Evolutionary conservation across 1,140 invertebrate genomes (phyloP).

Genomic region (Trichonephila inaurata): DNA sequence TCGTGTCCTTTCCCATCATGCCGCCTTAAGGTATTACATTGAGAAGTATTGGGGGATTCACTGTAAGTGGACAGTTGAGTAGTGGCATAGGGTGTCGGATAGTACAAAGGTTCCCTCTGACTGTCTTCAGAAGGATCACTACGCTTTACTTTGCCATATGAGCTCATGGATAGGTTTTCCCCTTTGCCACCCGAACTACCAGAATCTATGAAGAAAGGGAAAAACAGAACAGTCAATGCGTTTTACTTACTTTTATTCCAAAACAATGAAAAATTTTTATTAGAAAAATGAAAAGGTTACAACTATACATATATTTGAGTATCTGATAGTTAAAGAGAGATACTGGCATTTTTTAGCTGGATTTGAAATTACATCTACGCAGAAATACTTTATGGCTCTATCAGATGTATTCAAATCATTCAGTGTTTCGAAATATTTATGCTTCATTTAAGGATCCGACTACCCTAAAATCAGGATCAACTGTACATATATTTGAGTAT

Average conservation of each 20-base stretch:
- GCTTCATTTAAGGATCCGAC: too few species aligned
- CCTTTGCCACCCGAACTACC: constrained; percentile 76
- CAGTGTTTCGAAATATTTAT: too few species aligned
- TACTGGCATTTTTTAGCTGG: too few species aligned
- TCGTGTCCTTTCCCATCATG: constrained; percentile 74
- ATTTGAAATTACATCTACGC: too few species aligned
- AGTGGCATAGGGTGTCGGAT: constrained; percentile 75
- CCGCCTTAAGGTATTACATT: constrained; percentile 71
- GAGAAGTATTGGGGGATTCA: constrained; percentile 70
- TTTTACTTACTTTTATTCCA: not conserved
- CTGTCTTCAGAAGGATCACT: constrained; percentile 71
- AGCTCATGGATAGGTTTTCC: constrained; percentile 77
- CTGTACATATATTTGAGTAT: too few species aligned
- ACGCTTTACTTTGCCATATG: constrained; percentile 75
- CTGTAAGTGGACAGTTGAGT: constrained; percentile 72
- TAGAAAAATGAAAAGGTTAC: too few species aligned
- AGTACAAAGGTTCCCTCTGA: constrained; percentile 76
- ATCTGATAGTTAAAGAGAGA: too few species aligned
- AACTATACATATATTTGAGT: too few species aligned
- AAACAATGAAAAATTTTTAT: too few species aligned
- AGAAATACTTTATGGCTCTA: too few species aligned
- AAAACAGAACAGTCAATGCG: not conserved
- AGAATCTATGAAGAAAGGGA: constrained; percentile 58
- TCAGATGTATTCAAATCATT: too few species aligned
- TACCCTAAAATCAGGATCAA: too few species aligned